Base-by-base conservation (phyloP, 2,888 invertebrate species). In the Oligia latruncula region DNA sequence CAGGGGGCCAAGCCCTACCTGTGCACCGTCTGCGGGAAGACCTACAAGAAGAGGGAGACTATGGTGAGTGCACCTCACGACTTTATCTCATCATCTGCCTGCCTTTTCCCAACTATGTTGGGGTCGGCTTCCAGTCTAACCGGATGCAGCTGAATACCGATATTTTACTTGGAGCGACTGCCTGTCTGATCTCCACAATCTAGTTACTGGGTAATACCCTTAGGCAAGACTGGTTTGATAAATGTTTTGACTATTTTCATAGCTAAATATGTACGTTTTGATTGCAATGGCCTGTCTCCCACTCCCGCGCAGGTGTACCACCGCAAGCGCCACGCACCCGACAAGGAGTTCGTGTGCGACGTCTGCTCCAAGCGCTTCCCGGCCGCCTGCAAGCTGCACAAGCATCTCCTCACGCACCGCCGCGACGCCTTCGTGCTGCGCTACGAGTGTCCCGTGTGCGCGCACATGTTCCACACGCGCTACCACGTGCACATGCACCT, bases 401-500 rank as follows among this genome's bases (percentile, higher is more conserved):
- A 95, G 8, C 96, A 96, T 84, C 76, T 94, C 1, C 89, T 90
- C 20, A 91, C 92, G 49, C 96, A 96, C 84, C 86, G 92, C 8
- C 87, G 87, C 4, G 93, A 91, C 76, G 89, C 90, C 65, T 95
- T 90, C 90, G 91, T 94, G 46, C 87, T 95, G 15, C 89, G 95
- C 0, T 96, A 95, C 93, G 96, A 96, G 92, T 96, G 96, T 17
- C 96, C 96, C 0, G 96, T 96, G 6, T 96, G 96, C 80, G 96
- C 96, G 58, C 96, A 96, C 86, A 95, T 96, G 94, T 96, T 96
- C 91, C 93, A 96, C 91, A 96, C 96, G 9, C 92, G 93, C 60
- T 96, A 96, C 85, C 96, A 96, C 84, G 96, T 96, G 62, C 96
- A 96, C 86, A 95, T 96, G 94, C 96, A 96, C 66, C 92, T 96